Evolutionary conservation across 2,113 vertebrate genomes (phyloP).

Genomic region (Ciconia stormi): DNA sequence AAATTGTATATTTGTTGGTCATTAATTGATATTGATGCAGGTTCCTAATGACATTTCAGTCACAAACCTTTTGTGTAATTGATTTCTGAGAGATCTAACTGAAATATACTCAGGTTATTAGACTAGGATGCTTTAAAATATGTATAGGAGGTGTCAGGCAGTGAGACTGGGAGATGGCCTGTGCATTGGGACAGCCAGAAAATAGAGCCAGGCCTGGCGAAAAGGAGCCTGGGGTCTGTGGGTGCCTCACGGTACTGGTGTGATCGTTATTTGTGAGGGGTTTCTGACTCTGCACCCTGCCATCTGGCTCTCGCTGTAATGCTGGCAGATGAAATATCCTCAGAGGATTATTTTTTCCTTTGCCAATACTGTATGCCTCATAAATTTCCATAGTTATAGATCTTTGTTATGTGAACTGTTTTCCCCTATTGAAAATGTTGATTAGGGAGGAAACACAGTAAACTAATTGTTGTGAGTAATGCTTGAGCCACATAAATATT

Average conservation of each 20-base stretch:
- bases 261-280: not conserved
- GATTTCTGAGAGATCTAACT: not conserved
- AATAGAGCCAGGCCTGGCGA: not conserved
- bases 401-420: not conserved
- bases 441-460: constrained; percentile 11
- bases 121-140: not conserved
- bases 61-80: not conserved
- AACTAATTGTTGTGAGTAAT: constrained; percentile 25
- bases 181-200: not conserved
- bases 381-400: constrained; percentile 10
- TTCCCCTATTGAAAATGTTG: not conserved
- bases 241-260: not conserved
- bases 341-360: not conserved
- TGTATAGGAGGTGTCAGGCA: not conserved
- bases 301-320: not conserved
- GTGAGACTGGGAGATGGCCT: not conserved
- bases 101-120: not conserved
- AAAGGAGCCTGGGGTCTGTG: not conserved
- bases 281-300: not conserved
- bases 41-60: not conserved
- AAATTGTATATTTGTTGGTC: not conserved
- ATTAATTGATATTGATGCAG: not conserved
- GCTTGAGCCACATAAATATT: constrained; percentile 36
- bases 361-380: not conserved
- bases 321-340: not conserved